Evolutionary conservation across 2,888 invertebrate genomes (phyloP), one percentile per base, ranked within the genome.

Genomic region (Saturnia pavonia): DNA sequence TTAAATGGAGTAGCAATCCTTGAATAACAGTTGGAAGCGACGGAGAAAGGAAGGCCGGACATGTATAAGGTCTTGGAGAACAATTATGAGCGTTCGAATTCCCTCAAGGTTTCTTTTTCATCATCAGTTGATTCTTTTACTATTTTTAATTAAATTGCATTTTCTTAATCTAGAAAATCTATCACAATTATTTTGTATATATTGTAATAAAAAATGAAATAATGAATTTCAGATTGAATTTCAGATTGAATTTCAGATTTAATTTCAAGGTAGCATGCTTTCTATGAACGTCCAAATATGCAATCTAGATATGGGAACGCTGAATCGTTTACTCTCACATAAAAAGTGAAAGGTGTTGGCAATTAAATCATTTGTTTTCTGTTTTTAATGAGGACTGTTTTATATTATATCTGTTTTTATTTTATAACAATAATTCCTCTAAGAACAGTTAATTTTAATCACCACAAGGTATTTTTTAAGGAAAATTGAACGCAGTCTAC

Each of bases 321-420:
- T 68, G 60, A 68, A 67, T 60, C 68, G 57, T 25, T 63, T 57
- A 45, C 69, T 69, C 71, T 67, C 57, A 57, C 67, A 34, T 34
- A 43, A 67, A 40, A 68, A 70, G 70, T 70, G 70, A 70, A 70
- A 70, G 70, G 70, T 40, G 40, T 67, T 68, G 34, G 22, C 65
- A 67, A 66, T 69, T 66, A 40, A 68, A 43, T 19, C 54, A 51
- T 42, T 70, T 54, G 67, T 66, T 68, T 70, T 70, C 40, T 54
- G 69, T 34, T 48, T 54, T 63, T 63, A 63, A 63, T 34, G 63
- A 63, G 63, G 63, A 25, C 22, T 63, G 34, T 7, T 34, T 16
- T 63, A 34, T 51, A 19, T 48, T 63, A 34, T 51, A 19, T 48
- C 19, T 19, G 7, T 4, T n/a, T 45, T 48, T n/a, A 7, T 48